Evolutionary conservation across 2,797 vertebrate species (phyloP).

Genomic region (Eospalax fontanierii): DNA sequence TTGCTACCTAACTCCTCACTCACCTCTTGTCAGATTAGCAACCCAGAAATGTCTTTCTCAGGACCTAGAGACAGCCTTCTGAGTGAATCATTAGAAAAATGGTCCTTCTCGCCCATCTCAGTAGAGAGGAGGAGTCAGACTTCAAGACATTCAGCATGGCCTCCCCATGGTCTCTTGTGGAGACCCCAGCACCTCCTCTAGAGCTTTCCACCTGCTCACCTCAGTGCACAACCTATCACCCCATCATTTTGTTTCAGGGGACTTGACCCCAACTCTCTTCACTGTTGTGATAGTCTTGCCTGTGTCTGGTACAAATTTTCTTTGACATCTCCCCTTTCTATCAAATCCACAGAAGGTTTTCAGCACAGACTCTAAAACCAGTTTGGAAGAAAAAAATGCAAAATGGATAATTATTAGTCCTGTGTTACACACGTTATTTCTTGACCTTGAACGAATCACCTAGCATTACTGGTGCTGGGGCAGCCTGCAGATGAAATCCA

Average conservation of each 20-base stretch:
- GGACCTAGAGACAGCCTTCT: neutral
- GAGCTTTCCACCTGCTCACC: neutral
- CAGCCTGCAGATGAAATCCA: neutral
- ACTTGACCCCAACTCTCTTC: neutral
- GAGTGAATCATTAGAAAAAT: neutral
- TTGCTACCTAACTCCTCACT: neutral
- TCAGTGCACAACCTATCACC: neutral
- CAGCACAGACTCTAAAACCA: neutral
- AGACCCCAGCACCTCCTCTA: neutral
- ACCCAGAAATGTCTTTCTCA: slow-evolving; percentile 17
- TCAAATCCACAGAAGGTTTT: neutral
- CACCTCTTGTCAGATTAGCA: neutral
- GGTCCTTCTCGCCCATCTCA: neutral
- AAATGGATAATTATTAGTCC: neutral
- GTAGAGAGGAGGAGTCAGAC: neutral
- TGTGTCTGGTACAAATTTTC: neutral
- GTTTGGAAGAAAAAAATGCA: neutral
- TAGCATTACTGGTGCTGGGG: neutral
- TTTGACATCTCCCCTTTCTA: neutral
- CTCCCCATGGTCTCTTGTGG: neutral
- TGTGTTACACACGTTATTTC: neutral
- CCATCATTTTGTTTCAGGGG: neutral
- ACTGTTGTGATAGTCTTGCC: neutral
- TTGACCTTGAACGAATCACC: slow-evolving; percentile 5
- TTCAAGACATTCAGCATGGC: neutral